Evolutionary conservation across 2,888 invertebrate genomes (phyloP), one percentile per base, ranked within the genome.

Genomic region (Uloborus plumipes): DNA sequence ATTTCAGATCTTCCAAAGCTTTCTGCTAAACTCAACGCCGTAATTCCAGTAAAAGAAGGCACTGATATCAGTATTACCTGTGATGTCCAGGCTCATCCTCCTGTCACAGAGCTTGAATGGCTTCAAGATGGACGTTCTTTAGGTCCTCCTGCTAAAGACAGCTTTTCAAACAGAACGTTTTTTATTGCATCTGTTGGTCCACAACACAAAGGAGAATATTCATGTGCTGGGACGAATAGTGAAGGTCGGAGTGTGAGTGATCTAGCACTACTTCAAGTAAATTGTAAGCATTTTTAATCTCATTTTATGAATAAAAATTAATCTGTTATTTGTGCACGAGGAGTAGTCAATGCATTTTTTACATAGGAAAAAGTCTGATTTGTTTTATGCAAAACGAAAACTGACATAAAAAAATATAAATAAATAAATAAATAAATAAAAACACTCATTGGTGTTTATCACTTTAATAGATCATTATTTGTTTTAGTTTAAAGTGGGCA

Each of bases 101-200:
- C 84, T 15, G 71, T 86, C 22, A 77, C 81, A 61, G 86, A 86
- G 51, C 73, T 86, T n/a, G 80, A 80, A 15, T 86, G 86, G 86
- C 62, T 81, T 11, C 79, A 75, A 55, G 84, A 86, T 58, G 86
- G 81, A 15, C 74, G 79, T 9, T 76, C 83, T 15, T 39, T 86
- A 31, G 77, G 79, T 15, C 69, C 75, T 3, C 79, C 85, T 4
- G 69, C 82, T 1, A 69, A 69, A 4, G 70, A 70, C 4, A 62
- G 61, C 49, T 75, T 84, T 22, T 66, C 50, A 9, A 78, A 74
- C 22, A 49, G 72, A 20, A 78, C 70, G 2, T 64, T 84, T 16
- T 9, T 65, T n/a, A 69, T 84, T 14, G 62, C 73, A 7, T 65
- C 73, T n/a, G 78, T 78, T 7, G 78, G 73, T 7, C 73, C 76